Percentiles rank a stretch among this genome's conserved stretches.
phyloP scores from a whole-genome alignment of 2,888 invertebrate species.

The Charanyca ferruginea region DNA sequence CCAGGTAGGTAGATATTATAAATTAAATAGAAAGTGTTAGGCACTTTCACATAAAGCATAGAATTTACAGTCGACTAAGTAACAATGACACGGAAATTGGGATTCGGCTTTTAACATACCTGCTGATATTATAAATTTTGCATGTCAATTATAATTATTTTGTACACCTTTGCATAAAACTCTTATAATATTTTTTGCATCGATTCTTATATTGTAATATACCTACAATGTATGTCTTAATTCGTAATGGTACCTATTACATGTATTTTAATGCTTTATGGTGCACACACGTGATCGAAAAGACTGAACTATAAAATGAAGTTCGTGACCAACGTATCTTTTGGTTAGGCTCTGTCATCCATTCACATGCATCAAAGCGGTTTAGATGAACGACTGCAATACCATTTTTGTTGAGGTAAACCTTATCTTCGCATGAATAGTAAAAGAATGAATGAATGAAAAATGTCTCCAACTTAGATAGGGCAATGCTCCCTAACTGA shows the following conservation, averaged over 20 bases:
- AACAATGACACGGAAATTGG: conserved; percentile 35
- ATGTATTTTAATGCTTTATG: neutral
- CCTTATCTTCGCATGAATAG: neutral
- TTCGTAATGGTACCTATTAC: too few relatives aligned
- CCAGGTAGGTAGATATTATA: conserved; percentile 20
- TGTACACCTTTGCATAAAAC: conserved; percentile 1
- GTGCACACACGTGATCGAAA: neutral
- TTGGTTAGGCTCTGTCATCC: neutral
- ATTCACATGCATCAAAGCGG: neutral
- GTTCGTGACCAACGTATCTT: neutral
- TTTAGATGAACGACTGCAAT: neutral
- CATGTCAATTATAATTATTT: conserved; percentile 23
- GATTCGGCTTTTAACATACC: conserved; percentile 19
- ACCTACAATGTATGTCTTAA: too few relatives aligned
- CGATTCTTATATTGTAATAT: neutral
- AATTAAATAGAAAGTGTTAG: conserved; percentile 53
- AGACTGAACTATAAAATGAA: neutral
- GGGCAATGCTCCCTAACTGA: conserved; percentile 30
- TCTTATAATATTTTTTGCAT: conserved; percentile 2
- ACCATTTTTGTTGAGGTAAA: neutral
- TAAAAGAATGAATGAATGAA: too few relatives aligned
- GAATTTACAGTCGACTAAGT: conserved; percentile 26
- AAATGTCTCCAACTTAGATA: neutral
- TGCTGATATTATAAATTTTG: conserved; percentile 16
- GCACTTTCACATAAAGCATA: conserved; percentile 48